Base-by-base conservation (phyloP, 2,113 vertebrate species). In the Rallus limicola region DNA sequence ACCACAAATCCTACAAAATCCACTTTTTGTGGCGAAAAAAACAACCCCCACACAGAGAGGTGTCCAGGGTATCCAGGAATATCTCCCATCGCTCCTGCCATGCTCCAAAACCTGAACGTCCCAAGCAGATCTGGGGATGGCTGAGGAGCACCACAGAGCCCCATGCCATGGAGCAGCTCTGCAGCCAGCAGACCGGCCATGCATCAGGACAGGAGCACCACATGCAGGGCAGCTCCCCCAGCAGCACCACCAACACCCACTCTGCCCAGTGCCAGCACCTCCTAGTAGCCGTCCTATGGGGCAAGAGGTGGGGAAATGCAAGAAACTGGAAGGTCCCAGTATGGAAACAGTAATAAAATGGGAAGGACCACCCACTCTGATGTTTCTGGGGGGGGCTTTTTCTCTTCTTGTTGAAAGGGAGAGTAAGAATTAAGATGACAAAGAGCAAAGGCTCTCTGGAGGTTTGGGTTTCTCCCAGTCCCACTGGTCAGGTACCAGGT, bases 181-280 rank as follows among this genome's bases (percentile, higher is more conserved):
- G 26, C 84, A 64, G 75, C 42, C 63, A 17, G 5, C 38, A 16
- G 36, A 53, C 7, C 16, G 11, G 88, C 76, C 86, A 75, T 12
- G 89, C 81, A 11, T 0, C 10, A 25, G 64, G 84, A 83, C 92
- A 86, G 52, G 29, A 34, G 71, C 11, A 5, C n/a, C 6, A 23
- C 81, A 33, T 42, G 67, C 82, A 34, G 65, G 17, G 34, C 69
- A 64, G 72, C 62, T 82, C 69, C 67, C 70, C 28, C 2, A 8
- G 75, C 56, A 46, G 0, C 0, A 8, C 25, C 69, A 52, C 1
- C 1, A 0, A 38, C 29, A 48, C 55, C 53, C 2, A 1, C 78
- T 28, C 24, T n/a, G 82, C 91, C 75, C 56, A 1, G 21, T 34
- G 9, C 25, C 26, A 11, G 69, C 56, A 12, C 70, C 83, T 64